phyloP scores from a whole-genome alignment of 2,113 vertebrate species.

The Oxyura jamaicensis region DNA sequence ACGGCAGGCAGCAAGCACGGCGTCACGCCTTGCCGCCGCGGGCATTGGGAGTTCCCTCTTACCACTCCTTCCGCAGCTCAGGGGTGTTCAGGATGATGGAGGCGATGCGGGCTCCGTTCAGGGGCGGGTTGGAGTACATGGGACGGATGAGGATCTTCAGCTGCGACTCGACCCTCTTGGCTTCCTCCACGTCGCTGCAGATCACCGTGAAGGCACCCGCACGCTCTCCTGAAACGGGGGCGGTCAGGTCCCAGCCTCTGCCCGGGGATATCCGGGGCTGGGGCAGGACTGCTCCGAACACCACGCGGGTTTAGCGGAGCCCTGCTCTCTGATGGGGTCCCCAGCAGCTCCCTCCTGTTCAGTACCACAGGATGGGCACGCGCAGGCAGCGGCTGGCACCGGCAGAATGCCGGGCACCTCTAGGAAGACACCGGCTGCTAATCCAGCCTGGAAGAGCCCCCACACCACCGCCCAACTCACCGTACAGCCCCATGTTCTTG shows the following conservation, averaged over 20 bases:
- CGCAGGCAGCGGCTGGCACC: neutral
- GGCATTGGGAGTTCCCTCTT: neutral
- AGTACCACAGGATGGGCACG: neutral
- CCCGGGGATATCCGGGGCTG: neutral
- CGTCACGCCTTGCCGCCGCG: rapidly evolving
- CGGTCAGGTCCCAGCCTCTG: neutral
- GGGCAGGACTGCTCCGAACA: neutral
- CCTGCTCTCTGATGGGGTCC: neutral
- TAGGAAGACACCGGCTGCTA: neutral
- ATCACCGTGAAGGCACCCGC: slow-evolving; percentile 93
- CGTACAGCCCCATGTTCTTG: slow-evolving; percentile 99
- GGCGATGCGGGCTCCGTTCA: slow-evolving; percentile 95
- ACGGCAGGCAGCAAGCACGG: neutral
- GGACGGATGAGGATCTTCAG: slow-evolving; percentile 97
- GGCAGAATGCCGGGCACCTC: too few relatives aligned
- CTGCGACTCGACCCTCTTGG: slow-evolving; percentile 95
- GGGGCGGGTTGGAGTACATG: slow-evolving; percentile 96
- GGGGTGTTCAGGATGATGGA: slow-evolving; percentile 89
- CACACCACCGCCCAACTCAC: slow-evolving; percentile 75
- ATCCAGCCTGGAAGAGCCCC: neutral
- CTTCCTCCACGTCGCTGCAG: slow-evolving; percentile 90
- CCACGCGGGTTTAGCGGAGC: neutral
- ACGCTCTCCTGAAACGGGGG: slow-evolving; percentile 87
- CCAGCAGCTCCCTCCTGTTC: neutral
- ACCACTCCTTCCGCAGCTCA: slow-evolving; percentile 92